A percentile compares a stretch with the other conserved stretches of the same genome.
Conservation (phyloP, 2,113 vertebrate genomes). For the Atherinomorus stipes region DNA sequence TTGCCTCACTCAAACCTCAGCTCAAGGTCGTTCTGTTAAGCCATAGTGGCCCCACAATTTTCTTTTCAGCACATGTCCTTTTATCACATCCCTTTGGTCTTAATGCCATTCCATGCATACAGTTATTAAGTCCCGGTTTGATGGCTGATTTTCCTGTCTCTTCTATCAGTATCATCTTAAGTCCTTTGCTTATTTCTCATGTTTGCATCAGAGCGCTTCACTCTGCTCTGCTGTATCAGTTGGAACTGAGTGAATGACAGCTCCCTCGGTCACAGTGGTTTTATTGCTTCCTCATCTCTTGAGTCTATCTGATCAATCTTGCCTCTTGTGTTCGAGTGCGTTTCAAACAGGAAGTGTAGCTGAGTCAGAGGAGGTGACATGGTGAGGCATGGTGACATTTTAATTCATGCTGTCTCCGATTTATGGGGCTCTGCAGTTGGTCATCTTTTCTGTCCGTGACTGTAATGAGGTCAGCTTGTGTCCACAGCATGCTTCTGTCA, state of each 20-base stretch:
- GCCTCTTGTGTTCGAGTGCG: conserved; percentile 19
- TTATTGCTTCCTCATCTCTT: conserved; percentile 25
- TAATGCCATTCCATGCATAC: conserved; percentile 5
- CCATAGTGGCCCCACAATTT: conserved; percentile 31
- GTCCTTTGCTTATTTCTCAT: not conserved
- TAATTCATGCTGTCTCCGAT: conserved; percentile 49
- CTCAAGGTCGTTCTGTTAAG: conserved; percentile 64
- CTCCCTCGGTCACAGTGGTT: not conserved
- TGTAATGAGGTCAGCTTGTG: conserved; percentile 57
- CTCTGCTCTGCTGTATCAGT: not conserved
- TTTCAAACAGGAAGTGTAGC: conserved; percentile 30
- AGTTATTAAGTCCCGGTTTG: conserved; percentile 9
- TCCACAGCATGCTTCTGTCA: conserved; percentile 23
- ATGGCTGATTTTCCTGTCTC: conserved; percentile 9
- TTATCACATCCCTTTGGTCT: conserved; percentile 13
- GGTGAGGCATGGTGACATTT: conserved; percentile 47
- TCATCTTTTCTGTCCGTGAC: conserved; percentile 14
- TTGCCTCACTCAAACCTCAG: conserved; percentile 40
- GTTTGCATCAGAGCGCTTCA: conserved; percentile 8
- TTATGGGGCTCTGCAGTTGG: conserved; percentile 43
- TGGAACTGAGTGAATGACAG: conserved; percentile 5
- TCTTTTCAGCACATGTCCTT: not conserved
- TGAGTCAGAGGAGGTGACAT: conserved; percentile 42
- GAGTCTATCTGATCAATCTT: conserved; percentile 28
- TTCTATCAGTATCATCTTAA: conserved; percentile 2